Evolutionary conservation across 2,113 vertebrate genomes (phyloP), one percentile per base, ranked within the genome.

Genomic region (Cebus imitator): DNA sequence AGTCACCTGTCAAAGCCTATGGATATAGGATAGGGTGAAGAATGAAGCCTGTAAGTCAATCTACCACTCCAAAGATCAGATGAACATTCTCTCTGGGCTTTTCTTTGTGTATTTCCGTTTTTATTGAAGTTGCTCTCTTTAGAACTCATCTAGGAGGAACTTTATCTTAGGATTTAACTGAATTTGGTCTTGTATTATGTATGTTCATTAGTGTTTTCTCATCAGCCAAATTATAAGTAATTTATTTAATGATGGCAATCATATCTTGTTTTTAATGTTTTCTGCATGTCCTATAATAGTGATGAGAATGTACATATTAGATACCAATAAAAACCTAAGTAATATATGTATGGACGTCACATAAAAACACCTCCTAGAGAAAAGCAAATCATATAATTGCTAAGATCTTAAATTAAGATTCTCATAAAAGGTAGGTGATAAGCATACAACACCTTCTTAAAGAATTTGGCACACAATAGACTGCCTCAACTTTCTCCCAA

Each of bases 401-500:
- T 87, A 64, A 94, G 27, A 86, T 91, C 57, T 96, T 84, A 80
- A 96, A 80, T 13, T 37, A 85, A 72, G n/a, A 88, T 79, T 96
- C 76, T 85, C 35, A 81, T 87, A 76, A 94, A 95, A 96, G 70
- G 48, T 90, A 95, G 55, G 8, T 66, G 90, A 30, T 79, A 80
- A 76, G 68, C 30, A 79, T 89, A 86, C 35, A 97, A 84, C 18
- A 90, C 45, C 45, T 84, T 94, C 72, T 88, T 90, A 92, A 92
- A 94, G 73, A 97, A 95, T 92, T 94, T 95, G 72, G 40, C 30
- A 76, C 85, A 87, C 90, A 88, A 48, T 90, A 94, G 58, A 90
- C 16, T 92, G 40, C 84, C 35, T 97, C 88, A 73, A 68, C 92
- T 35, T 88, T 93, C 95, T 92, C 40, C 80, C 96, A 86, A 91